Conservation (phyloP, 1,140 invertebrate species). For the Pseudoatta argentina region DNA sequence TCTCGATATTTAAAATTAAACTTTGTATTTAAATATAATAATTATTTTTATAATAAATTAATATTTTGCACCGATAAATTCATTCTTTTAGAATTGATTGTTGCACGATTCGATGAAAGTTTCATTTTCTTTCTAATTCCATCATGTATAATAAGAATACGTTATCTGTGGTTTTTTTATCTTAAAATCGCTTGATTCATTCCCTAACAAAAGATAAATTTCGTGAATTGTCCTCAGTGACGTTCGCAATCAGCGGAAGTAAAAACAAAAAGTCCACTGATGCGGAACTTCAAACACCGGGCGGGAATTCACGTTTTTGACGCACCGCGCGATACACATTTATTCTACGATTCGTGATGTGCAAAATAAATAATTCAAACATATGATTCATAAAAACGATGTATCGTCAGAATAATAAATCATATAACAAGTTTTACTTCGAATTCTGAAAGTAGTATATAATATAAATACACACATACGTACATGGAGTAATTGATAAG, state of each 20-base stretch:
- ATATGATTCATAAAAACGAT: conserved; percentile 19
- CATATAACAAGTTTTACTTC: not conserved
- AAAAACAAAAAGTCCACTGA: conserved; percentile 22
- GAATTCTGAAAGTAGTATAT: not conserved
- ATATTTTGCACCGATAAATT: too few relatives aligned
- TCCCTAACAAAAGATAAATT: not conserved
- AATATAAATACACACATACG: not conserved
- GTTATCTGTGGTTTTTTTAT: not conserved
- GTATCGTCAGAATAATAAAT: not conserved
- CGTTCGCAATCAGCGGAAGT: conserved; percentile 33
- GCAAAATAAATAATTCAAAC: conserved; percentile 31
- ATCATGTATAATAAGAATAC: too few relatives aligned
- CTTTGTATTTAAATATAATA: too few relatives aligned
- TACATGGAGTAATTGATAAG: not conserved
- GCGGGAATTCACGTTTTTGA: conserved; percentile 32
- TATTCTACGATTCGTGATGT: conserved; percentile 7
- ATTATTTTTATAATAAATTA: not conserved
- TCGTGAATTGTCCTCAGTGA: too few relatives aligned
- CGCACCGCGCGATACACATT: conserved; percentile 15
- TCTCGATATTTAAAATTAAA: not conserved
- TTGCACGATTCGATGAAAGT: too few relatives aligned
- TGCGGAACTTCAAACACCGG: conserved; percentile 21
- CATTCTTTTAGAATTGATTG: too few relatives aligned
- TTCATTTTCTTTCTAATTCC: too few relatives aligned
- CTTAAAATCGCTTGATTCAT: not conserved